Base-by-base conservation (phyloP, 2,888 invertebrate species). In the Thelaira solivaga region DNA sequence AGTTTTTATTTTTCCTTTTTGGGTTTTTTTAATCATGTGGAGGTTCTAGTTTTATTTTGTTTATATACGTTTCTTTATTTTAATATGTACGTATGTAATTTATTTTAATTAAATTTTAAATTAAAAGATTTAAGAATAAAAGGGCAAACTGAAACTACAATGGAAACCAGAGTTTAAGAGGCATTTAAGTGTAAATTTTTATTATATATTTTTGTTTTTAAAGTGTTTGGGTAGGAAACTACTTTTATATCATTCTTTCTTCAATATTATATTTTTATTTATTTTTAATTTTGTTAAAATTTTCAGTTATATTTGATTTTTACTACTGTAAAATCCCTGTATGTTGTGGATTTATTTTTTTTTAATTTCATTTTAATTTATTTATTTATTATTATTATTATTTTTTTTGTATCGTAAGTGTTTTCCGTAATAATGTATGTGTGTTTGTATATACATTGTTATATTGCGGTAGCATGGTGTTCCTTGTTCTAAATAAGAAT, bases 241-340 rank as follows among this genome's bases (percentile, higher is more conserved):
- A 68, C 10, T 47, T 5, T 62, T 67, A 31, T 43, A 22, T 22
- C 39, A 24, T 26, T 51, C 16, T 53, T 45, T n/a, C n/a, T n/a
- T n/a, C n/a, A n/a, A n/a, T n/a, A n/a, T n/a, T n/a, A n/a, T n/a
- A 26, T 76, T 75, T 65, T 78, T 76, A 2, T 43, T 36, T 49
- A 1, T 47, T 64, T 49, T 34, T 39, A 10, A 45, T 61, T 57
- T 65, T 18, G n/a, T 69, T 64, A 61, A 81, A 81, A 81, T 78
- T 83, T 81, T 71, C 31, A 45, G 67, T 71, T 53, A 39, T 64
- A 57, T 65, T 62, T 64, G 22, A 51, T 76, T 64, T 73, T 74
- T 69, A 81, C 86, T 86, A 86, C 86, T 83, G 81, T 85, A 86
- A 86, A 86, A 86, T 86, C 86, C 86, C 86, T 86, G 86, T 86